phyloP scores from a whole-genome alignment of 2,797 vertebrate species.

The Ctenochaetus hawaiiensis region DNA sequence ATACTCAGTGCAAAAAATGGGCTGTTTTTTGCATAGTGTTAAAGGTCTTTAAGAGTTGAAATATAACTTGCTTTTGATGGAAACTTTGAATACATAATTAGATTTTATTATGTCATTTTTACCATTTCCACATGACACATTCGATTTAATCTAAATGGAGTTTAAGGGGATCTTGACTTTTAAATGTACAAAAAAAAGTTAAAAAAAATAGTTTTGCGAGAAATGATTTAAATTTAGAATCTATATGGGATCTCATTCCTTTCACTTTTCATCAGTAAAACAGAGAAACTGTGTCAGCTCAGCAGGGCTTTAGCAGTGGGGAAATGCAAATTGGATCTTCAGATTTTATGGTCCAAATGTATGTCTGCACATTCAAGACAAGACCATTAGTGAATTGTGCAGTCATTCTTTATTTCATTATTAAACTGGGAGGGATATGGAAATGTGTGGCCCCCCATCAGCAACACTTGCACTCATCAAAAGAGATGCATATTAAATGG shows the following conservation, averaged over 20 bases:
- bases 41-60: too few species aligned
- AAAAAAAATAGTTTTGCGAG: constrained; percentile 8
- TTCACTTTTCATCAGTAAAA: constrained; percentile 46
- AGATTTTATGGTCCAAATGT: constrained; percentile 44
- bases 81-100: constrained; percentile 9
- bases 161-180: not conserved
- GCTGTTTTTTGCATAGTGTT: too few species aligned
- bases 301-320: constrained; percentile 48
- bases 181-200: constrained; percentile 4
- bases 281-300: constrained; percentile 56
- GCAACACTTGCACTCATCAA: constrained; percentile 36
- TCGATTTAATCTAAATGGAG: not conserved
- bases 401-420: constrained; percentile 20
- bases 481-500: constrained; percentile 37
- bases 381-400: constrained; percentile 44
- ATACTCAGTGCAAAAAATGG: too few species aligned
- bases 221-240: constrained; percentile 27
- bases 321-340: constrained; percentile 39
- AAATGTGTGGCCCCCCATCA: constrained; percentile 26
- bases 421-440: constrained; percentile 33
- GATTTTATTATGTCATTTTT: not conserved
- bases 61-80: too few species aligned
- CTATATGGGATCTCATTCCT: constrained; percentile 23
- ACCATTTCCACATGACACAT: not conserved
- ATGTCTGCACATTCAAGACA: constrained; percentile 44